Conservation (phyloP, 2,797 vertebrate species). For the Lepilemur septentrionalis region DNA sequence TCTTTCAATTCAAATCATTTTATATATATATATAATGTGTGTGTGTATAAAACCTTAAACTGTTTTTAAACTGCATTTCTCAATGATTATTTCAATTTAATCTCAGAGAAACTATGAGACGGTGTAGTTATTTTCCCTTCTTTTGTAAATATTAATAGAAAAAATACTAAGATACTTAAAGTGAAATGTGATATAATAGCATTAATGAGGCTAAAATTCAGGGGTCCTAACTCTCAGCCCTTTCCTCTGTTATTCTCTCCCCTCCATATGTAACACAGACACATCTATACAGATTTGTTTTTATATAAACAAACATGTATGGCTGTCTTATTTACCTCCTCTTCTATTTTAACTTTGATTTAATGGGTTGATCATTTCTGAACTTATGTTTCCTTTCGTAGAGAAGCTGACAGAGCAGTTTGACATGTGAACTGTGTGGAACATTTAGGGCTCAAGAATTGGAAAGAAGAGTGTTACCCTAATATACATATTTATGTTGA, state of each 20-base stretch:
- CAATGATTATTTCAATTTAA: background rate
- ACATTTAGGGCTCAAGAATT: background rate
- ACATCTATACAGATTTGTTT: background rate
- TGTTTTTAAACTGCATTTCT: background rate
- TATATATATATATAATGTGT: too few relatives aligned
- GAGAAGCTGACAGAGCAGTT: background rate
- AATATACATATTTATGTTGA: background rate
- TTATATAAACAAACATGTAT: background rate
- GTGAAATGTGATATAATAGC: background rate
- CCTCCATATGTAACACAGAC: too few relatives aligned
- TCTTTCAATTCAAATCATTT: background rate
- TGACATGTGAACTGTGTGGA: background rate
- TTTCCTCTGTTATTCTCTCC: background rate
- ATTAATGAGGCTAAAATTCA: background rate
- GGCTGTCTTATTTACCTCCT: background rate
- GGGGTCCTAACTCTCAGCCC: background rate
- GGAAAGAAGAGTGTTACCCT: background rate
- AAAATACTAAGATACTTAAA: background rate
- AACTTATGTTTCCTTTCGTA: background rate
- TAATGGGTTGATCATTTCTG: background rate
- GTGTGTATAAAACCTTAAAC: background rate
- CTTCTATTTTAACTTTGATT: constrained; percentile 11
- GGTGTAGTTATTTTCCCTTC: background rate
- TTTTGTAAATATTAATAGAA: background rate
- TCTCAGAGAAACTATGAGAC: background rate